Evolutionary conservation across 2,888 invertebrate genomes (phyloP).

Genomic region (Oeneis ivallda): DNA sequence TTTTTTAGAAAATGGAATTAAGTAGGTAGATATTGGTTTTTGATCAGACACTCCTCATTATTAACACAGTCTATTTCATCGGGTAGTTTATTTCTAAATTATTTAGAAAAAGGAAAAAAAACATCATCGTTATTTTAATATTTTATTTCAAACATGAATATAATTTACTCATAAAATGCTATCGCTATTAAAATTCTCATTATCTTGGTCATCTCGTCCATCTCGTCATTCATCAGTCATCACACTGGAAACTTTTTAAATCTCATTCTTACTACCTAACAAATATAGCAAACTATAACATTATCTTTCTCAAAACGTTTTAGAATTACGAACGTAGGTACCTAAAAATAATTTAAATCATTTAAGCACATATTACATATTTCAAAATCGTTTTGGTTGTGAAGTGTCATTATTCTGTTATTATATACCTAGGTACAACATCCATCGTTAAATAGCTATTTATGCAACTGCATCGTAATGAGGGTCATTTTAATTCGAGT

Average conservation of each 20-base stretch:
- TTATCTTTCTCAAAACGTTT: background rate
- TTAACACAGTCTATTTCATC: no score
- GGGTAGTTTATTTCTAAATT: no score
- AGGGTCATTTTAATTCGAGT: no score
- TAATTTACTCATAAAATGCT: slow-evolving; percentile 25
- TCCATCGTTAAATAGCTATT: background rate
- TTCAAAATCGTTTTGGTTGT: no score
- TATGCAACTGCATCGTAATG: no score
- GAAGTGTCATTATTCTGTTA: no score
- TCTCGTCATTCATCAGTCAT: background rate
- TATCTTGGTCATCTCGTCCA: background rate
- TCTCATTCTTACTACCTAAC: background rate
- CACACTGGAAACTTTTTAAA: slow-evolving; percentile 8
- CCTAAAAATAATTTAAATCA: background rate
- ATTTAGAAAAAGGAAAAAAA: slow-evolving; percentile 8
- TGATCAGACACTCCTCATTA: no score
- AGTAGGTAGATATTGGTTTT: no score
- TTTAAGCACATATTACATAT: no score
- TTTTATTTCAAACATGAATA: slow-evolving; percentile 69
- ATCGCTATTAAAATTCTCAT: background rate
- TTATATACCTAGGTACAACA: no score
- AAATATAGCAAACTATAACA: background rate
- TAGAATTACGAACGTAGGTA: no score
- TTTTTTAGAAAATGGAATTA: no score
- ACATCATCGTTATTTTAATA: slow-evolving; percentile 44